Evolutionary conservation across 2,797 vertebrate genomes (phyloP), one percentile per base, ranked within the genome.

Genomic region (Mormyrops attenuatus): DNA sequence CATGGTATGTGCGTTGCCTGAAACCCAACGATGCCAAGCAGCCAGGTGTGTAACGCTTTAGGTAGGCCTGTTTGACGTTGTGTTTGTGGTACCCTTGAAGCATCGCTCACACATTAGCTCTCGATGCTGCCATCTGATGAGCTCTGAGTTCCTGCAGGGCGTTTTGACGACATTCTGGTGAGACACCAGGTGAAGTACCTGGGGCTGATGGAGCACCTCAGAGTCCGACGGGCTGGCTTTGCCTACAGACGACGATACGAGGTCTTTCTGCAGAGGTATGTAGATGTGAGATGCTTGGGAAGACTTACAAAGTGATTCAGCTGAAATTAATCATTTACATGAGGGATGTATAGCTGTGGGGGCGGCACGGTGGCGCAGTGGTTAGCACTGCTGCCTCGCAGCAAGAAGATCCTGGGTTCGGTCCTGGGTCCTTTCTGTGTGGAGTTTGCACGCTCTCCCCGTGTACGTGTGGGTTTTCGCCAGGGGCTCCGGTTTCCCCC

Each of bases 101-200:
- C 30, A 38, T 38, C 49, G 9, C 57, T 88, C 15, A 8, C 34
- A 86, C 26, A n/a, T 38, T 55, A 87, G 11, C 9, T 47, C 4
- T 26, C 6, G 20, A 26, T 41, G 15, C 17, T 20, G 9, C 20
- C 5, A 0, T 30, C 41, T 66, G 20, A 47, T 66, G 41, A n/a
- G 60, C 2, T 44, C 47, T 87, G 8, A 38, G 26, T 77, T 57
- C 52, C 88, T 91, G 13, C 93, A 99, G 98, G 96, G 88, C 96
- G 92, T 90, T 99, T 99, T 20, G 98, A 99, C 0, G 97, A 99
- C 0, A 94, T 95, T 90, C 92, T 99, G 92, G 97, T 99, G 91
- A 94, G 96, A 47, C 98, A 99, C 77, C 98, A 99, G 95, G 96
- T 99, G 90, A 99, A 99, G 91, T 99, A 99, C 93, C 94, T 99